Evolutionary conservation across 1,140 invertebrate species (phyloP).

Genomic region (Agrilus planipennis): DNA sequence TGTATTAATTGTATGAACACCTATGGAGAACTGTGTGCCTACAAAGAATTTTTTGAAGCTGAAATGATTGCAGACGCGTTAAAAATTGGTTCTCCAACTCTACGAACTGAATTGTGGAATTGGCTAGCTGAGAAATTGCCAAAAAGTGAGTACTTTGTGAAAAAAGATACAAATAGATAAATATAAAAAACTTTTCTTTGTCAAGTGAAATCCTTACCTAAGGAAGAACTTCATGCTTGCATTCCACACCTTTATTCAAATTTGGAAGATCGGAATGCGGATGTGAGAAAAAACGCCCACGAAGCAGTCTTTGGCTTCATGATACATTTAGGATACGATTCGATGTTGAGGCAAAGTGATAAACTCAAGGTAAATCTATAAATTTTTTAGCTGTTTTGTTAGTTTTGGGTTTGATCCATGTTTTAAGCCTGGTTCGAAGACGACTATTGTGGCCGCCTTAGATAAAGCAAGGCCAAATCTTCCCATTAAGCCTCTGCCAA

Average conservation of each 20-base stretch:
- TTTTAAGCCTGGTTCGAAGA: conserved; percentile 65
- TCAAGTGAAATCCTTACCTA: conserved; percentile 56
- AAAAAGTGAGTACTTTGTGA: conserved; percentile 38
- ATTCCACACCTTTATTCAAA: conserved; percentile 70
- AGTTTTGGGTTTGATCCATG: conserved; percentile 1
- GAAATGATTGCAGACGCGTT: conserved; percentile 83
- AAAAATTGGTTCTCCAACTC: conserved; percentile 68
- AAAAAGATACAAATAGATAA: background rate
- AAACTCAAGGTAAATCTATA: conserved; percentile 59
- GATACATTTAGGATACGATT: conserved; percentile 82
- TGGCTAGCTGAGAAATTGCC: conserved; percentile 79
- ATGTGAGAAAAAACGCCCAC: conserved; percentile 80
- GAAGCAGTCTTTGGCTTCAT: conserved; percentile 85
- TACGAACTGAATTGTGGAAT: conserved; percentile 67
- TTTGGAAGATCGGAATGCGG: conserved; percentile 81
- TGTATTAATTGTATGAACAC: conserved; percentile 70
- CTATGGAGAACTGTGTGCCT: conserved; percentile 69
- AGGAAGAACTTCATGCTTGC: conserved; percentile 70
- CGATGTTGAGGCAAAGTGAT: conserved; percentile 64
- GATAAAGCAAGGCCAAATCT: conserved; percentile 79
- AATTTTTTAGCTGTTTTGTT: conserved; percentile 1
- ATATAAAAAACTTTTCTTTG: conserved; percentile 18
- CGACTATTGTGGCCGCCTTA: conserved; percentile 60
- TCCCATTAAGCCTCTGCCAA: conserved; percentile 67
- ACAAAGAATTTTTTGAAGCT: conserved; percentile 73